phyloP scores from a whole-genome alignment of 1,140 invertebrate genomes.

The Geopemphigus sp. region DNA sequence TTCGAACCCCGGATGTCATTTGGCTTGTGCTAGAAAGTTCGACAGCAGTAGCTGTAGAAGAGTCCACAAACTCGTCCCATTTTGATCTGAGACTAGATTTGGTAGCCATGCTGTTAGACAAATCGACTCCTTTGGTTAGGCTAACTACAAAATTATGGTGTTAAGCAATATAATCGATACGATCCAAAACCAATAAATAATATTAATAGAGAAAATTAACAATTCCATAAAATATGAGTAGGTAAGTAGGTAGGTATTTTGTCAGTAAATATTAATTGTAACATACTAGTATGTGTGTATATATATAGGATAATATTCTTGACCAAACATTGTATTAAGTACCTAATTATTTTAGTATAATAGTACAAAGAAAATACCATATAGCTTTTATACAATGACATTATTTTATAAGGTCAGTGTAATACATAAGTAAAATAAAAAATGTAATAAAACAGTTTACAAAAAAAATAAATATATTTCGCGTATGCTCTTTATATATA shows the following conservation, averaged over 20 bases:
- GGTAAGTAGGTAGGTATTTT: not conserved
- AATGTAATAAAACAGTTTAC: not conserved
- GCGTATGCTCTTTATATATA: no score
- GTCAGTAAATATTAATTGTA: not conserved
- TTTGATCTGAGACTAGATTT: constrained; percentile 61
- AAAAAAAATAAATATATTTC: no score
- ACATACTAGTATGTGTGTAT: no score
- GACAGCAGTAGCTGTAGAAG: constrained; percentile 55
- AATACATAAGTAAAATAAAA: not conserved
- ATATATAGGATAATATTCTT: not conserved
- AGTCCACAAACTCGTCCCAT: constrained; percentile 67
- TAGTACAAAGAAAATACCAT: not conserved
- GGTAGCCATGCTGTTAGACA: constrained; percentile 47
- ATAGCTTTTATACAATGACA: not conserved
- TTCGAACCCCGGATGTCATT: constrained; percentile 67
- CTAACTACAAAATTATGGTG: constrained; percentile 44
- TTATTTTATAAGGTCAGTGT: not conserved
- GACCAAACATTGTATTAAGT: not conserved
- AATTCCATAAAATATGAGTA: not conserved
- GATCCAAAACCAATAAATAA: not conserved
- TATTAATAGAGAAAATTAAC: not conserved
- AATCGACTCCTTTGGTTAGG: constrained; percentile 41
- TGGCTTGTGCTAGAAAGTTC: constrained; percentile 32
- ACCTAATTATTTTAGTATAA: not conserved
- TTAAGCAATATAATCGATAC: constrained; percentile 16